Percentiles rank a stretch among this genome's conserved stretches.
phyloP scores from a whole-genome alignment of 1,140 invertebrate species.

The Drosophila nigrodunni region DNA sequence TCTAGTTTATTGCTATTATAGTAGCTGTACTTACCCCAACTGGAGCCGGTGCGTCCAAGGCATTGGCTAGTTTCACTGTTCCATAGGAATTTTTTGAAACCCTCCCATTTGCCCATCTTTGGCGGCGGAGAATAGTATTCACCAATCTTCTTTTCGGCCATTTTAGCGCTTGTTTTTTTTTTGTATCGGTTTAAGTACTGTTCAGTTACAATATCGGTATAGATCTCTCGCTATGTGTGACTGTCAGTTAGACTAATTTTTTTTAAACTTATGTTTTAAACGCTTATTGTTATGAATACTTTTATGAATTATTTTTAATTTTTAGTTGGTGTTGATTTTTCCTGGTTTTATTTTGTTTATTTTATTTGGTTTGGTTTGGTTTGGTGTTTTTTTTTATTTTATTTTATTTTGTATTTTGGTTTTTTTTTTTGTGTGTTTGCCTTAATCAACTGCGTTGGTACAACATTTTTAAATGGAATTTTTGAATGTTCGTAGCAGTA shows the following conservation, averaged over 20 bases:
- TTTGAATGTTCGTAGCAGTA: constrained; percentile 70
- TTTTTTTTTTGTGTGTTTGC: constrained; percentile 61
- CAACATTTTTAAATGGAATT: constrained; percentile 68
- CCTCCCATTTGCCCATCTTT: constrained; percentile 93
- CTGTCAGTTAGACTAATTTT: constrained; percentile 46
- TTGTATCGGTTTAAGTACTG: constrained; percentile 23
- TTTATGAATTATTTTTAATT: constrained; percentile 54
- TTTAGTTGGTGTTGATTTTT: constrained; percentile 57
- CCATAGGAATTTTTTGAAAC: constrained; percentile 93
- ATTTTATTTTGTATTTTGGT: constrained; percentile 45
- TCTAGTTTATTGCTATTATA: too few species aligned
- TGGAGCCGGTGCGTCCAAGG: constrained; percentile 93
- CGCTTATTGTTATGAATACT: constrained; percentile 68
- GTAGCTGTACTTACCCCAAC: constrained; percentile 91
- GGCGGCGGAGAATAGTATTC: constrained; percentile 92
- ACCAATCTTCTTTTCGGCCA: constrained; percentile 91
- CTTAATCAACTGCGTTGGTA: constrained; percentile 84
- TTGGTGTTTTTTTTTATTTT: constrained; percentile 51
- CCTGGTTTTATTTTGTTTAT: constrained; percentile 32
- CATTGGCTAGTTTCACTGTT: constrained; percentile 95
- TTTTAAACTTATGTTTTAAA: constrained; percentile 62
- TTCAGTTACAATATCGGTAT: constrained; percentile 41
- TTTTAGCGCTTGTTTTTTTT: constrained; percentile 75
- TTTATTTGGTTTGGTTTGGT: constrained; percentile 32
- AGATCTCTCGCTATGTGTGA: not conserved